Evolutionary conservation across 2,113 vertebrate species (phyloP), one percentile per base, ranked within the genome.

Genomic region (Triplophysa rosa): DNA sequence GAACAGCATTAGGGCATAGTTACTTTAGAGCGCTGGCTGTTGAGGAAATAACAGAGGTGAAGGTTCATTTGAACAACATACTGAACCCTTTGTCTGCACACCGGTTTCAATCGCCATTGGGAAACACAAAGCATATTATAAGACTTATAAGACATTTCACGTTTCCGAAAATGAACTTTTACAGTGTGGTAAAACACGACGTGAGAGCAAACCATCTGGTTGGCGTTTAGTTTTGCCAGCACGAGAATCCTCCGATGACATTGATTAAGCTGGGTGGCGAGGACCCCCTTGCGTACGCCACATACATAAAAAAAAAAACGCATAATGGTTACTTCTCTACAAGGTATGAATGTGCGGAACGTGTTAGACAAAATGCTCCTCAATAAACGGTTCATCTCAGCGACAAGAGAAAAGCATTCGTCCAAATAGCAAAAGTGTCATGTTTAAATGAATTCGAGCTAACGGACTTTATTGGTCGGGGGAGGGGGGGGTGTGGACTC

Each of bases 161-260:
- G 89, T 91, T 91, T 91, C 88, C 87, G 86, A 88, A 89, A 90
- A 86, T 82, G 58, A 86, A 83, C 63, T 82, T 91, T 93, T 91
- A 91, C 84, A 86, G 86, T 75, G 82, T 87, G 89, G 91, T 91
- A 87, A 90, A 91, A 89, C 78, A 87, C 81, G 80, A 84, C 83
- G 86, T 77, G 83, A 89, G 88, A 90, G 85, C 81, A 85, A 89
- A 89, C 88, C 90, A 93, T 92, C 86, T 94, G 93, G 89, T 91
- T 89, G 86, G 87, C 85, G 80, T 91, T 91, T 67, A 80, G 81
- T 66, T 80, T 66, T 84, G 83, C 87, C 87, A 88, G 84, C 86
- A 83, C 68, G 87, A 82, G 86, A 78, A 87, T 86, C 84, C 83
- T 88, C 83, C 88, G 85, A 89, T 89, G 87, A 91, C 87, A 91